Evolutionary conservation across 2,113 vertebrate species (phyloP), one percentile per base, ranked within the genome.

Genomic region (Nyctereutes procyonoides): DNA sequence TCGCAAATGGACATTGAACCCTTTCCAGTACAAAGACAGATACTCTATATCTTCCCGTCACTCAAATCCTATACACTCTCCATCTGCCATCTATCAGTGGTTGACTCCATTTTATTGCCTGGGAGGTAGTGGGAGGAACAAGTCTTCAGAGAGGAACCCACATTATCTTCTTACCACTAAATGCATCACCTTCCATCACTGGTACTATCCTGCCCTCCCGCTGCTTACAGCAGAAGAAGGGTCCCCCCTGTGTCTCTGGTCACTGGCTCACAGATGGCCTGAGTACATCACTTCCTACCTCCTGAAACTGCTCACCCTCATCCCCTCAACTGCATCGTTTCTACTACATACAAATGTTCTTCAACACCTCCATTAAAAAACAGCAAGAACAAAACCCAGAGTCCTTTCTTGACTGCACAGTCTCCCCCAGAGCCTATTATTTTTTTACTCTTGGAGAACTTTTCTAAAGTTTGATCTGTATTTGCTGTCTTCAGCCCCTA

Each of bases 271-370:
- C 12, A 1, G 35, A 1, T 2, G 4, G 16, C 58, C 74, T 62
- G 74, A 81, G 14, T 19, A 8, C 24, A 17, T 60, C 32, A n/a
- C 74, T 94, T 73, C 17, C 55, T 20, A 4, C 26, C 28, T 22
- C 89, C 55, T 51, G 24, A 22, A 30, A 81, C 26, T 19, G 5
- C 19, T 77, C 53, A 35, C 51, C 16, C 1, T 7, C 10, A 3
- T 12, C 26, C 11, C 20, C 76, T 38, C 55, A 35, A 8, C 26
- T 10, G 26, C 56, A 24, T 62, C 62, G 6, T 51, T 60, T 73
- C 48, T n/a, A 0, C 63, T 84, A 67, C 17, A 3, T 4, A 30
- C 19, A 5, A 16, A 32, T 0, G 8, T 14, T 43, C 24, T 56
- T 83, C 8, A 43, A 22, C 51, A 69, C 8, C 28, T 30, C 26